Evolutionary conservation across 1,140 invertebrate genomes (phyloP), one percentile per base, ranked within the genome.

Genomic region (Adoxophyes honmai): DNA sequence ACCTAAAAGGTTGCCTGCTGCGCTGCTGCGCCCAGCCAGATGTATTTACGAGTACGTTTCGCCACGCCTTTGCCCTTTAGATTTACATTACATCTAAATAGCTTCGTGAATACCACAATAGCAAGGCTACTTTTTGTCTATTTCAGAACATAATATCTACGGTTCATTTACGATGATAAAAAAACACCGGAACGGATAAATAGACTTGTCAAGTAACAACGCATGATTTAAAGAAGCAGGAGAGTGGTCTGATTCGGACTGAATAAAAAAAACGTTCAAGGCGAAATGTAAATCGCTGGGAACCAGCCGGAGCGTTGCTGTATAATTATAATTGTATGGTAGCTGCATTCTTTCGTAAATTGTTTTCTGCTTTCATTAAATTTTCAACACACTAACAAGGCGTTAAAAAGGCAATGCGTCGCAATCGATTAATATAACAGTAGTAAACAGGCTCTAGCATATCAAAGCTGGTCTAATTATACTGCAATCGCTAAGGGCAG

Each of bases 1-100:
- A 71, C 75, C 74, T 73, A 75, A 78, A 73, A 78, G 81, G 81
- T 85, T 76, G 75, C 80, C 81, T 70, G 81, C 84, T 84, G 81
- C 68, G 84, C 74, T 28, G 21, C 21, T 28, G 21, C 21, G 6
- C 21, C 21, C 21, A 28, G 21, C 70, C 75, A 81, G 76, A 82
- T 78, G 78, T 77, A 82, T 81, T 85, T 81, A 81, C 76, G 75
- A 77, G 68, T 70, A 75, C 51, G 65, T 68, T 71, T 66, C 71
- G 64, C 74, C 77, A 75, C 78, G 76, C 81, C 78, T 85, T 68
- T 80, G 77, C 80, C 77, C 84, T 85, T 85, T 85, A 69, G 60
- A 82, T 81, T 81, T 79, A 82, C 73, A 70, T 78, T 71, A 71
- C 66, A 69, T 70, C 71, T 74, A 75, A 84, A 82, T 78, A 77